Evolutionary conservation across 2,888 invertebrate species (phyloP).

Genomic region (Tetranychus truncatus): DNA sequence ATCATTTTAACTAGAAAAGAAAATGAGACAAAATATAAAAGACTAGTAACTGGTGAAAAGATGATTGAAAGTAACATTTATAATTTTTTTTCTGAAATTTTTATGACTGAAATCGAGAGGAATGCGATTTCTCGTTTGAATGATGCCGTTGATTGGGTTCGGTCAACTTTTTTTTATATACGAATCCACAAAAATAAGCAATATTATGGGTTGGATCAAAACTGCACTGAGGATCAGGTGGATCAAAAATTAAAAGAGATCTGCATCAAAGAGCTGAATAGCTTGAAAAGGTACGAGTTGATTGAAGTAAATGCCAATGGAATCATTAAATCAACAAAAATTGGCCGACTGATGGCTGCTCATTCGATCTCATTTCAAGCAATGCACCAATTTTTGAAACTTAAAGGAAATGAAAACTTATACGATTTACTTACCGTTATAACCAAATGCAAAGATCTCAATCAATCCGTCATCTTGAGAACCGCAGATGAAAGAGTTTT

Average conservation of each 20-base stretch:
- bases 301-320: slow-evolving; percentile 42
- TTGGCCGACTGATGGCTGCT: slow-evolving; percentile 51
- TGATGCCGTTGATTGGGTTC: slow-evolving; percentile 55
- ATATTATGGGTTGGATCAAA: slow-evolving; percentile 40
- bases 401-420: slow-evolving; percentile 31
- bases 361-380: slow-evolving; percentile 48
- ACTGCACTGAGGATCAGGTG: slow-evolving; percentile 1
- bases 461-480: slow-evolving; percentile 35
- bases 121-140: slow-evolving; percentile 50
- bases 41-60: slow-evolving; percentile 47
- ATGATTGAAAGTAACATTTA: slow-evolving; percentile 54
- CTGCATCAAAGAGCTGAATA: slow-evolving; percentile 50
- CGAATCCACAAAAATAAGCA: slow-evolving; percentile 50
- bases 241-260: slow-evolving; percentile 39
- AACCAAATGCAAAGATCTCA: slow-evolving; percentile 33
- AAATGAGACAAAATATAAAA: slow-evolving; percentile 52
- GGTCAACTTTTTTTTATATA: slow-evolving; percentile 56
- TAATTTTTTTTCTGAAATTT: slow-evolving; percentile 51
- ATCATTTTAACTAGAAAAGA: slow-evolving; percentile 53
- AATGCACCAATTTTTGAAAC: slow-evolving; percentile 46
- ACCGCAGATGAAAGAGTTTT: slow-evolving; percentile 49
- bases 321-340: slow-evolving; percentile 42
- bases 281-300: slow-evolving; percentile 44
- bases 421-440: slow-evolving; percentile 31
- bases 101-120: slow-evolving; percentile 59